Evolutionary conservation across 2,888 invertebrate species (phyloP).

Genomic region (Leucania comma): DNA sequence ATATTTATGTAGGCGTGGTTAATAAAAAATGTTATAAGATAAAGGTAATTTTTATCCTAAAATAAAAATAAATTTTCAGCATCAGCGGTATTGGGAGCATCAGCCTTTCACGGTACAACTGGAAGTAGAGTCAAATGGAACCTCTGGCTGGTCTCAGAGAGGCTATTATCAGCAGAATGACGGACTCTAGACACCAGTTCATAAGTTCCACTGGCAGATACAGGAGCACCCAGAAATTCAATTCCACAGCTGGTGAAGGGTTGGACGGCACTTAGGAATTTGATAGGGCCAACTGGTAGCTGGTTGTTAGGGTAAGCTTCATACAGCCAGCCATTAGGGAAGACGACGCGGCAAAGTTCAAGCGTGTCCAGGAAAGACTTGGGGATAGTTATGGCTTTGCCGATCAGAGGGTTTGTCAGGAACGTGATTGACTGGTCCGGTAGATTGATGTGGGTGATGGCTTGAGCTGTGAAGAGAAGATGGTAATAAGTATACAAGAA

Average conservation of each 20-base stretch:
- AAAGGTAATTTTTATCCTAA: too few relatives aligned
- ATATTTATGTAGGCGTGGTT: too few relatives aligned
- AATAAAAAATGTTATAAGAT: too few relatives aligned
- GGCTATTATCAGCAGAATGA: constrained; percentile 35
- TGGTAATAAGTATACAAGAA: not conserved
- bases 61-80: too few relatives aligned
- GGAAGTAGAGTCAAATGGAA: constrained; percentile 44
- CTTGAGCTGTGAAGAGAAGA: constrained; percentile 33
- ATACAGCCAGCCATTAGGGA: constrained; percentile 38
- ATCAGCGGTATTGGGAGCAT: not conserved
- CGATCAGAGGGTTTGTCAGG: constrained; percentile 40
- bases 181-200: constrained; percentile 46
- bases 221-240: constrained; percentile 35
- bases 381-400: constrained; percentile 37
- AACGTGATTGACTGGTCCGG: constrained; percentile 23
- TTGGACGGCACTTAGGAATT: constrained; percentile 26
- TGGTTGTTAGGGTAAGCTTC: constrained; percentile 50
- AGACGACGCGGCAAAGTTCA: constrained; percentile 37
- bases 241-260: constrained; percentile 49
- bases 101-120: not conserved
- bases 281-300: constrained; percentile 40
- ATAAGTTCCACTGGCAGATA: constrained; percentile 47
- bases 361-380: constrained; percentile 51
- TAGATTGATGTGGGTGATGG: constrained; percentile 40
- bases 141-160: constrained; percentile 38